These are phyloP conservation scores for Lethenteron camtschaticum DNA, from an alignment of 2,113 vertebrate genomes.

Conservation along the genomic window DNA sequence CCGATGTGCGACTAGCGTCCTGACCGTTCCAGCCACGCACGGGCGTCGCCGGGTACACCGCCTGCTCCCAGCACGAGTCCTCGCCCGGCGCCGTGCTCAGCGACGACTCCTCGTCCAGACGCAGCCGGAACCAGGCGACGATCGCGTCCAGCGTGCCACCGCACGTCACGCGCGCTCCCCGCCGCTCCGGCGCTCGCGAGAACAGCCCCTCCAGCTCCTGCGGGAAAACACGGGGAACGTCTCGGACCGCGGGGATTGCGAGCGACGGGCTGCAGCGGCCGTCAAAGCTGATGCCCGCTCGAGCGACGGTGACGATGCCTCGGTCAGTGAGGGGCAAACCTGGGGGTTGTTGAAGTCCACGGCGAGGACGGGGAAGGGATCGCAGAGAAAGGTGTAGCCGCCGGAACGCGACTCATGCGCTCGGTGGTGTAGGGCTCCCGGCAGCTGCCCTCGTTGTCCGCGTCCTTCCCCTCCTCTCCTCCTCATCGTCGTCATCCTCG, in stretches of 20 bases:
- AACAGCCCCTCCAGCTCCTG: conserved; percentile 70
- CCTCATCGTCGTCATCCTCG: too few relatives aligned
- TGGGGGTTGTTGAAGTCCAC: conserved; percentile 66
- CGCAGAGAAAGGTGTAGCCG: conserved; percentile 48
- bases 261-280: neutral
- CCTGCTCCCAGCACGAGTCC: conserved; percentile 93
- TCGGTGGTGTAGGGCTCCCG: conserved; percentile 78
- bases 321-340: conserved; percentile 22
- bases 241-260: neutral
- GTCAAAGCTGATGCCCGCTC: neutral
- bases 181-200: conserved; percentile 25
- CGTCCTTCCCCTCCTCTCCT: neutral
- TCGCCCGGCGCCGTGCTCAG: conserved; percentile 68
- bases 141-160: conserved; percentile 54
- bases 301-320: neutral
- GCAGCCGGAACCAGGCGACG: conserved; percentile 80
- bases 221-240: neutral
- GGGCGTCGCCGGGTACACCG: conserved; percentile 63
- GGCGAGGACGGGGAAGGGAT: conserved; percentile 46
- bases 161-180: conserved; percentile 29
- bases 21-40: conserved; percentile 24
- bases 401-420: conserved; percentile 56
- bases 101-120: conserved; percentile 55
- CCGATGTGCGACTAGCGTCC: too few relatives aligned
- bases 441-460: neutral